Conservation (phyloP, 2,113 vertebrate species). For the Perca fluviatilis region DNA sequence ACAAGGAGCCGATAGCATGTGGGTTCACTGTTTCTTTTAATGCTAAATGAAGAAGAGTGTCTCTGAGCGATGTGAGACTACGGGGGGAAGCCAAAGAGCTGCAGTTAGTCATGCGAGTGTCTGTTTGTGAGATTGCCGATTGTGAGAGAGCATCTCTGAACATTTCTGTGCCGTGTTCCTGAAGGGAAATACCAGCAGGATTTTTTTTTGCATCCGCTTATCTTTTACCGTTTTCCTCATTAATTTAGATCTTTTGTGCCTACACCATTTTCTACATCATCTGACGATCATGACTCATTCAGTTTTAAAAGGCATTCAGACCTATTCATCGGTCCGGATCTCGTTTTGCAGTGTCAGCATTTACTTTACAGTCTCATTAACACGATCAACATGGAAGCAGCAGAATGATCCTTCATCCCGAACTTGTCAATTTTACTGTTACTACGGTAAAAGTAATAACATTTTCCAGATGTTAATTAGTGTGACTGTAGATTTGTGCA, state of each 20-base stretch:
- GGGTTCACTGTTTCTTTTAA: constrained; percentile 46
- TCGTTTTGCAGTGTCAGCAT: background rate
- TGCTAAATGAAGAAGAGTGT: constrained; percentile 25
- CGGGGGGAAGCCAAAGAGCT: constrained; percentile 4
- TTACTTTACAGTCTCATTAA: background rate
- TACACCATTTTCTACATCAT: background rate
- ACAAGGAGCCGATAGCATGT: constrained; percentile 28
- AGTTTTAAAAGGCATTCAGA: background rate
- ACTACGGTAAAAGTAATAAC: background rate
- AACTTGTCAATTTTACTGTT: background rate
- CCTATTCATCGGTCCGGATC: background rate
- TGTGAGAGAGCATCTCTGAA: background rate
- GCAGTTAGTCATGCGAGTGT: background rate
- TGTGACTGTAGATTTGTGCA: background rate
- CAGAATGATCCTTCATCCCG: background rate
- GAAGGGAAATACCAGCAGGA: background rate
- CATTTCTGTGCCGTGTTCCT: background rate
- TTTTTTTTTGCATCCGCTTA: background rate
- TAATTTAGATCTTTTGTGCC: background rate
- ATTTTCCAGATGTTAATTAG: background rate
- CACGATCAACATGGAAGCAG: background rate
- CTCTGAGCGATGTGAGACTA: background rate
- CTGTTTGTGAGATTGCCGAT: background rate
- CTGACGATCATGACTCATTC: background rate
- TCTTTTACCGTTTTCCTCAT: background rate